Evolutionary conservation across 2,797 vertebrate species (phyloP).

Genomic region (Etheostoma perlongum): DNA sequence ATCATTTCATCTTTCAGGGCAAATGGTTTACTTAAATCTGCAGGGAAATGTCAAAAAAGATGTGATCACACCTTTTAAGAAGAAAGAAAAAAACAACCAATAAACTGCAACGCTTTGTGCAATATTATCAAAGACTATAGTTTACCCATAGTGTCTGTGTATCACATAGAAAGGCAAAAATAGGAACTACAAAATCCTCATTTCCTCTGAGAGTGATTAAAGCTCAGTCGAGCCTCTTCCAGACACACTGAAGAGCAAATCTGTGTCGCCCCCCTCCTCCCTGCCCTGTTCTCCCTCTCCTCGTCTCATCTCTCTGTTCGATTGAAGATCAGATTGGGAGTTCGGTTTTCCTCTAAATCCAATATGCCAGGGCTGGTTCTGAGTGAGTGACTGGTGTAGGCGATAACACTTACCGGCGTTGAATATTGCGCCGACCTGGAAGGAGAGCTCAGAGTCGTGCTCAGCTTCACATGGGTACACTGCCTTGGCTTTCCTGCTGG

Average conservation of each 20-base stretch:
- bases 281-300: slow-evolving; percentile 36
- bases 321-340: slow-evolving; percentile 84
- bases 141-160: slow-evolving; percentile 30
- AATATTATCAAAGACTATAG: slow-evolving; percentile 40
- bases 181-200: slow-evolving; percentile 64
- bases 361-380: slow-evolving; percentile 81
- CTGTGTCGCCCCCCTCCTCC: slow-evolving; percentile 29
- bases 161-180: slow-evolving; percentile 55
- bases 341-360: slow-evolving; percentile 79
- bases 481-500: slow-evolving; percentile 92
- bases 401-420: slow-evolving; percentile 93
- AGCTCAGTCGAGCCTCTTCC: slow-evolving; percentile 70
- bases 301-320: slow-evolving; percentile 70
- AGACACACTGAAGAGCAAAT: slow-evolving; percentile 74
- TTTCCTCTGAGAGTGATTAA: slow-evolving; percentile 81
- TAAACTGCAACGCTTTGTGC: slow-evolving; percentile 7
- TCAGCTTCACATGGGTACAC: slow-evolving; percentile 97
- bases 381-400: slow-evolving; percentile 80
- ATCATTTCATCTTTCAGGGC: slow-evolving; percentile 7
- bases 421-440: slow-evolving; percentile 97
- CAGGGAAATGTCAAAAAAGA: slow-evolving; percentile 1
- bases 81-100: slow-evolving; percentile 16
- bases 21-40: background rate
- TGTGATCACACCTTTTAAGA: background rate
- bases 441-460: slow-evolving; percentile 97